Conservation (phyloP, 2,888 invertebrate species). For the Macrosoma leucophasiata region DNA sequence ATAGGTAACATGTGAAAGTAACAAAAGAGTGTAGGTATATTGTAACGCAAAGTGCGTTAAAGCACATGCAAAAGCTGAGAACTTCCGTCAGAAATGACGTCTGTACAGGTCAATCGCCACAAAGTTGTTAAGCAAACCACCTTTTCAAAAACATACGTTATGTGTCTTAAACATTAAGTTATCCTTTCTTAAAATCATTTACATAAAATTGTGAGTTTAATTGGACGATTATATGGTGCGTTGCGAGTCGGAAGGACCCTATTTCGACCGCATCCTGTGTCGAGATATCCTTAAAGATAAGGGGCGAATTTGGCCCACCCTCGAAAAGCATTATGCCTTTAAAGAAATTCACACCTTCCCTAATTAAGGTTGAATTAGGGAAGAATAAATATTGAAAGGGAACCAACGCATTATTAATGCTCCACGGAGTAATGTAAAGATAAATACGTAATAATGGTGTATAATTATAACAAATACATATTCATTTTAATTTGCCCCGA, state of each 20-base stretch:
- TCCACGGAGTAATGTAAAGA: slow-evolving; percentile 40
- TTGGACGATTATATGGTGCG: slow-evolving; percentile 69
- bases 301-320: slow-evolving; percentile 54
- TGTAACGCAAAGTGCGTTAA: too few relatives aligned
- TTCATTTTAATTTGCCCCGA: too few relatives aligned
- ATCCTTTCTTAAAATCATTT: slow-evolving; percentile 38
- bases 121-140: too few relatives aligned
- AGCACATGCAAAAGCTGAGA: too few relatives aligned
- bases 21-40: too few relatives aligned
- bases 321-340: slow-evolving; percentile 51
- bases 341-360: slow-evolving; percentile 70
- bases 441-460: slow-evolving; percentile 54
- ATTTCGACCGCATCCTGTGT: slow-evolving; percentile 57
- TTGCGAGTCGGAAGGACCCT: slow-evolving; percentile 44
- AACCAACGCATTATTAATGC: slow-evolving; percentile 40
- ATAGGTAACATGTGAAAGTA: too few relatives aligned
- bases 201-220: slow-evolving; percentile 67
- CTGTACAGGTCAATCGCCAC: too few relatives aligned
- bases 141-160: too few relatives aligned
- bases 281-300: slow-evolving; percentile 57
- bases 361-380: slow-evolving; percentile 66
- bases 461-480: slow-evolving; percentile 42
- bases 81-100: too few relatives aligned
- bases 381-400: slow-evolving; percentile 58
- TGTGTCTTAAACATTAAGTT: too few relatives aligned